These are phyloP conservation scores for human (Homo sapiens) DNA, from an alignment of 2,113 vertebrate species.

Conservation along the genomic window GRCh38 chr4:4452001-4452500, in stretches of 20 bases:
- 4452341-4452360: not conserved
- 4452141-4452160: not conserved
- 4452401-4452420: not conserved
- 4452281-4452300: not conserved
- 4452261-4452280: not conserved
- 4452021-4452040: not conserved
- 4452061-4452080: not conserved
- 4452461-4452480: not conserved
- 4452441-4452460: not conserved
- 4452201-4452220: not conserved
- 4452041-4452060: not conserved
- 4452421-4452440: not conserved
- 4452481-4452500: not conserved
- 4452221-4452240: not conserved
- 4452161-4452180: not conserved
- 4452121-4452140: not conserved
- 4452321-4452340: not conserved
- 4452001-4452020: not conserved
- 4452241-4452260: not conserved
- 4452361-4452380: not conserved
- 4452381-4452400: not conserved
- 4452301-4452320: not conserved
- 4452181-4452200: not conserved
- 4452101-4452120: not conserved
- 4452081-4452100: not conserved